These are phyloP conservation scores for Apodemus agrarius DNA, from an alignment of 2,797 vertebrate genomes.

Conservation along the genomic window DNA sequence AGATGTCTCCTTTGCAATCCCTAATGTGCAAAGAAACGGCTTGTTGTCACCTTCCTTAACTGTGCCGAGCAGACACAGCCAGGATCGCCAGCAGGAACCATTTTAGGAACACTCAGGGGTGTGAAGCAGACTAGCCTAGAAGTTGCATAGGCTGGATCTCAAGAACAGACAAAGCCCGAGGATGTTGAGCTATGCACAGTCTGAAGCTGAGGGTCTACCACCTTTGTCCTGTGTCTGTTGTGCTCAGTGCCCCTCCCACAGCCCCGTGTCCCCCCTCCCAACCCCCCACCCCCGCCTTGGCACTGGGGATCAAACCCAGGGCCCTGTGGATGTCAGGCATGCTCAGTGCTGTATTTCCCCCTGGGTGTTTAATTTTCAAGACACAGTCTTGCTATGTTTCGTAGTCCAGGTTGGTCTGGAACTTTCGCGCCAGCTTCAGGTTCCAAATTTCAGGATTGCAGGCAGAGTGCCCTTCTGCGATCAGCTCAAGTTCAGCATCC, in stretches of 20 bases:
- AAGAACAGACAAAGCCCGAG: background rate
- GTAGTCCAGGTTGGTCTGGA: background rate
- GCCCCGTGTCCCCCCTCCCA: rapidly evolving
- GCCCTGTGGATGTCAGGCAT: background rate
- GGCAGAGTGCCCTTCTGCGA: background rate
- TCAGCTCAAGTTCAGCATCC: background rate
- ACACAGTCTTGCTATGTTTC: background rate
- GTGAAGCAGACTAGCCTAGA: background rate
- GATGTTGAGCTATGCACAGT: background rate
- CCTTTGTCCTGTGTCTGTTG: background rate
- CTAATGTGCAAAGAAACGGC: background rate
- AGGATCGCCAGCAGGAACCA: background rate
- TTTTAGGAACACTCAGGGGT: background rate
- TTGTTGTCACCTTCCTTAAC: background rate
- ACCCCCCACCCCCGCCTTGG: background rate
- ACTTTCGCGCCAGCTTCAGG: background rate
- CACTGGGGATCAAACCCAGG: background rate
- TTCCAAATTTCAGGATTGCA: background rate
- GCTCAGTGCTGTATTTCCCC: background rate
- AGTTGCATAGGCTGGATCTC: background rate
- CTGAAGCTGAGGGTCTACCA: background rate
- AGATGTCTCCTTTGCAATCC: background rate
- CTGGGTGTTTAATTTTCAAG: background rate
- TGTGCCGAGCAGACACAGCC: background rate
- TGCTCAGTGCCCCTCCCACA: rapidly evolving